Evolutionary conservation across 1,140 invertebrate genomes (phyloP).

Genomic region (Drosophila miranda): DNA sequence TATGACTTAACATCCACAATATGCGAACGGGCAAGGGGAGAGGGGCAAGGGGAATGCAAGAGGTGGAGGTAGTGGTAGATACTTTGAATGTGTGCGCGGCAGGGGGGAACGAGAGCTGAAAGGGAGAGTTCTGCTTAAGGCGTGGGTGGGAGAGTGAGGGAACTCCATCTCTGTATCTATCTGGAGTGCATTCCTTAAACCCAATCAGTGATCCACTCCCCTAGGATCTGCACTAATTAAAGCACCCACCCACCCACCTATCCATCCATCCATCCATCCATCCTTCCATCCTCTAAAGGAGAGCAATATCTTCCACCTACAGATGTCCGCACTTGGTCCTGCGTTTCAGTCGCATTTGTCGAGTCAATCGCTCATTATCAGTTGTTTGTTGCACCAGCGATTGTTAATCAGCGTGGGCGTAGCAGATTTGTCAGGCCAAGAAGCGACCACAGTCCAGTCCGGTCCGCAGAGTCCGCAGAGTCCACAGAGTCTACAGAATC

Average conservation of each 20-base stretch:
- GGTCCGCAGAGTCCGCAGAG: conserved; percentile 15
- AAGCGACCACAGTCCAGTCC: not conserved
- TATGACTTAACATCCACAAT: conserved; percentile 59
- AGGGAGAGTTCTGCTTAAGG: conserved; percentile 36
- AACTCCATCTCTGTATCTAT: conserved; percentile 3
- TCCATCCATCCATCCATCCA: not conserved
- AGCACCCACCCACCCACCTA: conserved; percentile 29
- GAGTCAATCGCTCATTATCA: conserved; percentile 75
- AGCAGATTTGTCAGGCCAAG: conserved; percentile 71
- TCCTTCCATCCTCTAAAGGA: conserved; percentile 17
- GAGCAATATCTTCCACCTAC: conserved; percentile 5
- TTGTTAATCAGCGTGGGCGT: conserved; percentile 76
- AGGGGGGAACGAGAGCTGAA: too few relatives aligned
- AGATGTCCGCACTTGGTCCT: not conserved
- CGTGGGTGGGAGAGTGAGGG: conserved; percentile 5
- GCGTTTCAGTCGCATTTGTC: conserved; percentile 55
- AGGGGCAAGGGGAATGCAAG: not conserved
- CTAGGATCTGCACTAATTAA: conserved; percentile 65
- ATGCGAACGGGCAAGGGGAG: conserved; percentile 14
- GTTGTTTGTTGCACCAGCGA: conserved; percentile 73
- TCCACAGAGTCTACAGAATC: not conserved
- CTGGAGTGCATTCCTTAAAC: not conserved
- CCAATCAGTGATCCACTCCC: conserved; percentile 62
- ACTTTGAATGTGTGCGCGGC: too few relatives aligned
- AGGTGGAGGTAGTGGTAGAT: not conserved